Conservation (phyloP, 2,113 vertebrate genomes). For the Gulo gulo region DNA sequence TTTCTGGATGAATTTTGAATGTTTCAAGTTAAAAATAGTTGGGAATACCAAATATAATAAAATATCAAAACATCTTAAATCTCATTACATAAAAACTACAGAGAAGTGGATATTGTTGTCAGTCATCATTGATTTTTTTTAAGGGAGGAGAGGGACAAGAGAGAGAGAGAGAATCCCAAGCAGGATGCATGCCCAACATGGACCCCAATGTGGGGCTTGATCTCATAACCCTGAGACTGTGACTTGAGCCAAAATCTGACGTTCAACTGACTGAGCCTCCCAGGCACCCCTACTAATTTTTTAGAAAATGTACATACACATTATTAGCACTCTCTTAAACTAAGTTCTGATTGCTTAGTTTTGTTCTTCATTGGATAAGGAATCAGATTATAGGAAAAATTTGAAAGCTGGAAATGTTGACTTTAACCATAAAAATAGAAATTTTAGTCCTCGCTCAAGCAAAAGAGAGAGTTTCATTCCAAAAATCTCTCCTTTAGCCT, state of each 20-base stretch:
- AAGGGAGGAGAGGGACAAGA: neutral
- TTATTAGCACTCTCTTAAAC: neutral
- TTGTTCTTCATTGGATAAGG: neutral
- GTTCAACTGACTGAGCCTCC: neutral
- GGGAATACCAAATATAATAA: neutral
- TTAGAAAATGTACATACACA: neutral
- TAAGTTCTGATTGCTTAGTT: slow-evolving; percentile 13
- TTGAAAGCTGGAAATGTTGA: neutral
- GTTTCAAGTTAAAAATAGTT: neutral
- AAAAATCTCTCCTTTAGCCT: neutral
- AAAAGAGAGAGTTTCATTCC: neutral
- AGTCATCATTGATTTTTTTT: neutral
- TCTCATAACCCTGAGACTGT: neutral
- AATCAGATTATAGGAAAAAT: neutral
- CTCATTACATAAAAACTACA: neutral
- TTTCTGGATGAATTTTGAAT: slow-evolving; percentile 6
- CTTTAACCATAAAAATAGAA: neutral
- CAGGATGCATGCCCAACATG: neutral
- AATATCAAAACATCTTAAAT: neutral
- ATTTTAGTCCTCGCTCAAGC: neutral
- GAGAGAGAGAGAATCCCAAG: neutral
- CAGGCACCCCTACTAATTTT: neutral
- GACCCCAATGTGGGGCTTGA: neutral
- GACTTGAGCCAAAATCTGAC: neutral
- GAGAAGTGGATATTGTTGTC: neutral